These are phyloP conservation scores for Melanogrammus aeglefinus DNA, from an alignment of 2,797 vertebrate genomes.

Conservation along the genomic window DNA sequence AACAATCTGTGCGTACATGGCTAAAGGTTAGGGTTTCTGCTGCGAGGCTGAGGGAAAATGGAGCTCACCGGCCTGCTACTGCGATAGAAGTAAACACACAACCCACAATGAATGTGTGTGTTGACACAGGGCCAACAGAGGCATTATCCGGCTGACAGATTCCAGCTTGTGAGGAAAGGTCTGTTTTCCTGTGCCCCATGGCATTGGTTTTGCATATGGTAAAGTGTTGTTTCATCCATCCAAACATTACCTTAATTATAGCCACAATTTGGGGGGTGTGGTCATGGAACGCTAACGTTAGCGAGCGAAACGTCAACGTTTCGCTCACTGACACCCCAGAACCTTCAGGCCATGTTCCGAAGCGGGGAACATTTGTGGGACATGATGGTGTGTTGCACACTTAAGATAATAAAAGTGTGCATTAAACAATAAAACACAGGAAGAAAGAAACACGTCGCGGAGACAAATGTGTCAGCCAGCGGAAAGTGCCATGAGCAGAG, in stretches of 20 bases:
- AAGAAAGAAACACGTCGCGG: not conserved
- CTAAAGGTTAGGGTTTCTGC: not conserved
- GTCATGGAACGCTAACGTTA: not conserved
- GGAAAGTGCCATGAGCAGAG: no score
- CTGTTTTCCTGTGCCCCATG: conserved; percentile 23
- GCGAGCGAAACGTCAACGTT: no score
- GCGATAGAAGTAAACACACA: not conserved
- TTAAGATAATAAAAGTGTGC: not conserved
- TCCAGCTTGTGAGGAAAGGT: conserved; percentile 26
- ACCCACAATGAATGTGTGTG: not conserved
- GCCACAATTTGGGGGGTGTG: conserved; percentile 23
- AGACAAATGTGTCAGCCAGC: no score
- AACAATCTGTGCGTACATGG: not conserved
- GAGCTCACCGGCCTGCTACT: not conserved
- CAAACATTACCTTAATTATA: conserved; percentile 38
- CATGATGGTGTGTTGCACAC: not conserved
- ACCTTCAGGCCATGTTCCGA: not conserved
- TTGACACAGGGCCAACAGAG: not conserved
- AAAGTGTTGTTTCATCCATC: conserved; percentile 40
- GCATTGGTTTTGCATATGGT: conserved; percentile 43
- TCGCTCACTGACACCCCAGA: not conserved
- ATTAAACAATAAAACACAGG: not conserved
- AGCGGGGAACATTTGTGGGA: no score
- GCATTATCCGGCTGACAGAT: not conserved
- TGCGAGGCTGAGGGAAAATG: not conserved